Base-by-base conservation (phyloP, 2,888 invertebrate genomes). In the Drosophila subquinaria region DNA sequence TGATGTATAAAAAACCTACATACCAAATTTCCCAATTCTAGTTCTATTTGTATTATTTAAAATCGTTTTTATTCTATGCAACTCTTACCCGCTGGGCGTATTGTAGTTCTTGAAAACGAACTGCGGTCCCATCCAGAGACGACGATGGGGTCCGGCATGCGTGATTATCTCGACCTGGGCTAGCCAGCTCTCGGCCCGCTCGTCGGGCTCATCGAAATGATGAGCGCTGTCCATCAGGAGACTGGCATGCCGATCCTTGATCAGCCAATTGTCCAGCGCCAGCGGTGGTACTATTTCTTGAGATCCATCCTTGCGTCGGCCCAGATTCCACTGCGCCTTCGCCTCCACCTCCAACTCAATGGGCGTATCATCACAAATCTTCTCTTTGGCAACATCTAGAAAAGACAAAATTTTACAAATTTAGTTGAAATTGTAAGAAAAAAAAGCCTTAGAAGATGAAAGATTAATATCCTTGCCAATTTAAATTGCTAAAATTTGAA, bases 61-160 rank as follows among this genome's bases (percentile, higher is more conserved):
- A 40, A 30, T 8, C 30, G 2, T 4, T 9, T 11, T 43, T 11
- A 4, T 20, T 23, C 9, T 20, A n/a, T 23, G 4, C 9, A 2
- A 30, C 6, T 13, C 94, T 92, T 90, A 96, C 96, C 96, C 96
- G 88, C 95, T 95, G 56, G 94, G 94, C 66, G 95, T 95, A 88
- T 96, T 96, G 92, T 97, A 98, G 10, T 97, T 97, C 93, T 98
- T 98, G 93, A 99, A 99, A 33, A 97, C 96, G 93, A 99, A 99
- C 94, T 99, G 99, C n/a, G 99, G 99, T 10, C 99, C 99, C 98
- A 99, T 99, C 99, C 99, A 99, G 27, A 99, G 94, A 23, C 98
- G 94, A 50, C 97, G 95, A 92, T 98, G 98, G 9, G 99, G 99
- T 17, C 98, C 99, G 4, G 97, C 97, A 93, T 99, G 99, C 4